Evolutionary conservation across 2,113 vertebrate genomes (phyloP).

Genomic region (Zosterops pallidus): DNA sequence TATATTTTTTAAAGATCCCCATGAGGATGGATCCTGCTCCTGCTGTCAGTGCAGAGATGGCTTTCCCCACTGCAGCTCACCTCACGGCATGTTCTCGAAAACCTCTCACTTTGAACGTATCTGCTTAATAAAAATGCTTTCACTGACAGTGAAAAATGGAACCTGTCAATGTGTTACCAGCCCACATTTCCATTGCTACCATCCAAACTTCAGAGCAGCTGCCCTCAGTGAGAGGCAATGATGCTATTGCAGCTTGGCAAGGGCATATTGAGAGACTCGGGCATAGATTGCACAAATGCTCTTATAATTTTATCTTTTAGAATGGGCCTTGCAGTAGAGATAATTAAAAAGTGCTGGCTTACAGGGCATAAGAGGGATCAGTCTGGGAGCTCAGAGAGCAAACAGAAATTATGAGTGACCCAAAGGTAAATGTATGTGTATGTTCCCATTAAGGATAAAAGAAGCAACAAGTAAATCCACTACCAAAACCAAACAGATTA

Average conservation of each 20-base stretch:
- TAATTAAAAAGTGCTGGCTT: background rate
- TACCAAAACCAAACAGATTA: background rate
- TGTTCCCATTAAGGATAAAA: background rate
- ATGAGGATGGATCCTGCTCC: background rate
- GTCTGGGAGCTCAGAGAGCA: background rate
- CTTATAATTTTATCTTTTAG: background rate
- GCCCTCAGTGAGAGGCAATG: background rate
- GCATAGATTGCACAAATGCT: background rate
- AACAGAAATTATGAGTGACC: background rate
- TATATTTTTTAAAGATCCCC: slow-evolving; percentile 13
- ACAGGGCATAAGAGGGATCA: background rate
- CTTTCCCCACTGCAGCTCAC: background rate
- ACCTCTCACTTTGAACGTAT: background rate
- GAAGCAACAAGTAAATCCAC: slow-evolving; percentile 7
- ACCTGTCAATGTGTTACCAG: background rate
- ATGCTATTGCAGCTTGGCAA: background rate
- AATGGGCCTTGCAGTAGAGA: background rate
- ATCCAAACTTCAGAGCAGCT: background rate
- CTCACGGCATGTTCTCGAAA: slow-evolving; percentile 10
- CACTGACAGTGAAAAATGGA: slow-evolving; percentile 58
- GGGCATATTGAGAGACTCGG: slow-evolving; percentile 5
- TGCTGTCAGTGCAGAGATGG: background rate
- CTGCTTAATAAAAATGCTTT: slow-evolving; percentile 32
- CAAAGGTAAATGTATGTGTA: background rate
- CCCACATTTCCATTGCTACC: background rate